Conservation (phyloP, 2,113 vertebrate species). For the Corydoras sp. region DNA sequence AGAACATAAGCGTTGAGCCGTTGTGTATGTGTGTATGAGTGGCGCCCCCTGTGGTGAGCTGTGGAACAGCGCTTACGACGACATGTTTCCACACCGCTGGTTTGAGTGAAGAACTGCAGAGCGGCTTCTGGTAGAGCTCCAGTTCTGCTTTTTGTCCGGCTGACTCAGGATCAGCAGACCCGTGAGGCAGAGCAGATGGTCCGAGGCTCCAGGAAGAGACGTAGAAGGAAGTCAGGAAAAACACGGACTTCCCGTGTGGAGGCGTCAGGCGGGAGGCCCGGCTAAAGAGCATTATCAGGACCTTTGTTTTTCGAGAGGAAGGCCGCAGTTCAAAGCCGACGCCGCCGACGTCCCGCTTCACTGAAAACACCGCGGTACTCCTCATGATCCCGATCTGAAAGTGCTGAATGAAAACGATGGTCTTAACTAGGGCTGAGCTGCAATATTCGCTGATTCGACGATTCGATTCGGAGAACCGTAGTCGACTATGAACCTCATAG, state of each 20-base stretch:
- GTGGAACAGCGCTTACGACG: too few relatives aligned
- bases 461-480: too few relatives aligned
- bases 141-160: background rate
- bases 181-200: slow-evolving; percentile 11
- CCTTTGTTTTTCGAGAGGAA: background rate
- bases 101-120: background rate
- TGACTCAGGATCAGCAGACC: slow-evolving; percentile 21
- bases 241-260: slow-evolving; percentile 18
- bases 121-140: slow-evolving; percentile 21
- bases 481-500: too few relatives aligned
- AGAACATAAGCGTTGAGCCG: too few relatives aligned
- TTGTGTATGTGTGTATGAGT: too few relatives aligned
- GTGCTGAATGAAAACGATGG: too few relatives aligned
- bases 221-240: slow-evolving; percentile 30
- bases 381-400: too few relatives aligned
- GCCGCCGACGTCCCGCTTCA: background rate
- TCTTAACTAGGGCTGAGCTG: too few relatives aligned
- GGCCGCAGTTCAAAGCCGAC: background rate
- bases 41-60: too few relatives aligned
- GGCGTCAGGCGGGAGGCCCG: slow-evolving; percentile 2
- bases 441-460: too few relatives aligned
- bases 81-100: background rate
- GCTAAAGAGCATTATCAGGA: background rate
- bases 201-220: slow-evolving; percentile 22
- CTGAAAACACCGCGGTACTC: too few relatives aligned